Percentiles rank a stretch among this genome's conserved stretches.
Conservation (phyloP, 2,113 vertebrate species). For the Noctilio leporinus region DNA sequence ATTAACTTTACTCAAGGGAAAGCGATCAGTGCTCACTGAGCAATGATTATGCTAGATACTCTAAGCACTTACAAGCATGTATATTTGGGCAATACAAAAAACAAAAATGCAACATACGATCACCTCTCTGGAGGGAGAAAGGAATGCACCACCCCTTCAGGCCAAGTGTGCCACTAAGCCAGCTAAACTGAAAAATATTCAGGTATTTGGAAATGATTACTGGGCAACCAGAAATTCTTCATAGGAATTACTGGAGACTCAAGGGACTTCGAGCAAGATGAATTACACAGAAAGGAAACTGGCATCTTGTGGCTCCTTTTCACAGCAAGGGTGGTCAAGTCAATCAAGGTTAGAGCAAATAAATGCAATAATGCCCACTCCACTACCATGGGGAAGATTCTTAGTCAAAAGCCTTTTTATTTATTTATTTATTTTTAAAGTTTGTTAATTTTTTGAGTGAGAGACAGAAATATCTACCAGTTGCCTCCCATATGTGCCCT, state of each 20-base stretch:
- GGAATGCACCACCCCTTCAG: not conserved
- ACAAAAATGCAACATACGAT: not conserved
- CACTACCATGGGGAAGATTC: not conserved
- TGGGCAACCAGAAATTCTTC: not conserved
- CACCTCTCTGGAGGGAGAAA: not conserved
- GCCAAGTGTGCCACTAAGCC: not conserved
- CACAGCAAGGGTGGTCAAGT: not conserved
- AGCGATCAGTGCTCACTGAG: not conserved
- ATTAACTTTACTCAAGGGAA: not conserved
- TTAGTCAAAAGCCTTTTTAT: not conserved
- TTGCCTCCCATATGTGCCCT: too few species aligned
- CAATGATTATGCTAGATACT: rapidly evolving
- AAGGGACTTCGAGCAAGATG: not conserved
- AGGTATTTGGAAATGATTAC: not conserved
- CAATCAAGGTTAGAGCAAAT: not conserved
- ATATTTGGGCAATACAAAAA: not conserved
- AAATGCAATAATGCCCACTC: not conserved
- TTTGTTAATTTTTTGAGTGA: too few species aligned
- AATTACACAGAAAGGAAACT: not conserved
- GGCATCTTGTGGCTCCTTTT: not conserved
- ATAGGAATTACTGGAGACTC: not conserved
- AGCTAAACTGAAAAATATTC: not conserved
- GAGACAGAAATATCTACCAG: too few species aligned
- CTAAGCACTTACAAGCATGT: not conserved
- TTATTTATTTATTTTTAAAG: too few species aligned